Conservation (phyloP, 2,797 vertebrate species). For the Danio aesculapii region DNA sequence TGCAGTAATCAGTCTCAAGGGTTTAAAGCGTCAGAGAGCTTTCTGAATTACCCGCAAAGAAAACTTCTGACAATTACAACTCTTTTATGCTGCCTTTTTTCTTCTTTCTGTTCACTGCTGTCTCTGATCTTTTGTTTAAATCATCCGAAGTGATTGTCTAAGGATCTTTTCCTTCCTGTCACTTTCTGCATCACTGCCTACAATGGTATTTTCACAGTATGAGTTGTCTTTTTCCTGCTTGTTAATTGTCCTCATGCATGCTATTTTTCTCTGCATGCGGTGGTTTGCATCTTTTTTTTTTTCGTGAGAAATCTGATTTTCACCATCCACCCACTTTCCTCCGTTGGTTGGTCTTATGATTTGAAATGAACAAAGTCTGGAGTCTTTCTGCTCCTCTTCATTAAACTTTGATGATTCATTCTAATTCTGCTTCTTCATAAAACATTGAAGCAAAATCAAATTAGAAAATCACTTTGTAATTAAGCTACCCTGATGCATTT, state of each 20-base stretch:
- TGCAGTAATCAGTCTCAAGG: background rate
- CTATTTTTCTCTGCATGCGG: background rate
- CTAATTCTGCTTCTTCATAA: background rate
- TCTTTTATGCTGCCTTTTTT: background rate
- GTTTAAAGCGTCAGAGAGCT: background rate
- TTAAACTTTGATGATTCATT: background rate
- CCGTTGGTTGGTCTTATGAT: background rate
- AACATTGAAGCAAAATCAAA: background rate
- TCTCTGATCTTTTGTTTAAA: background rate
- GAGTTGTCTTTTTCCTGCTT: background rate
- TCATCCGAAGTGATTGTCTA: background rate
- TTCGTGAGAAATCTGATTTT: background rate
- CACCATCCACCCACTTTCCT: background rate
- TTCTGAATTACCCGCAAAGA: slow-evolving; percentile 2
- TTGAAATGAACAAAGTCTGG: slow-evolving; percentile 1
- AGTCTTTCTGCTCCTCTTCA: background rate
- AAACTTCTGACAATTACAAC: background rate
- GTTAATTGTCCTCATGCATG: background rate
- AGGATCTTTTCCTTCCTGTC: background rate
- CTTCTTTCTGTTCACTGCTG: background rate
- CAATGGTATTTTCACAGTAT: background rate
- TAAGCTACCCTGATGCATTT: background rate
- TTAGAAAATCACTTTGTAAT: background rate
- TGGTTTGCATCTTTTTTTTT: background rate
- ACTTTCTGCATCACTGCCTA: background rate